Evolutionary conservation across 2,797 vertebrate genomes (phyloP), one percentile per base, ranked within the genome.

Genomic region (Rallus crepitans): DNA sequence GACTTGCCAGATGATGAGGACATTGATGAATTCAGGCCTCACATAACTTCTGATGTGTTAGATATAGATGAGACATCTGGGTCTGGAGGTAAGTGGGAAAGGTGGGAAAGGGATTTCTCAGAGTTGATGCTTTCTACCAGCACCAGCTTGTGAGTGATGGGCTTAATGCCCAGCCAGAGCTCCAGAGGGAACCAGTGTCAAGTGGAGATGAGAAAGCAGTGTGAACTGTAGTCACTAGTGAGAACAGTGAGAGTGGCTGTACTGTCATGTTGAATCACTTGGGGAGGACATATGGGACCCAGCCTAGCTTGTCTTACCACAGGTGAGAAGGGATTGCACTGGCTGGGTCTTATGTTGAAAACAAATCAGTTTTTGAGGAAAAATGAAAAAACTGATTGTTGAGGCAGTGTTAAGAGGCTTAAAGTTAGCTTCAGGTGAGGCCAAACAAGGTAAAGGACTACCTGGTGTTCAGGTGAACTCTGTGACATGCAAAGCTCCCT

Each of bases 71-170:
- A 98, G 28, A 33, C 95, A 12, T 99, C 99, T 6, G 99, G 99
- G 15, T 99, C 99, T 83, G 99, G 99, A 70, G 98, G 98, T 76
- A 83, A 66, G 97, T 97, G 97, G 98, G 86, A 21, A 87, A 24
- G 31, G 98, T 98, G 28, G 3, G 42, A 21, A 87, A 24, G 31
- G 16, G n/a, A 48, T 85, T 40, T 91, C 25, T 37, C 39, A 80
- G 40, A 28, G 39, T 6, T 64, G 31, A 53, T 47, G 16, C 52
- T 56, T 48, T 69, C 59, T 77, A 60, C 73, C 14, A 45, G 77
- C 55, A 60, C n/a, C 40, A 59, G 52, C 28, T 55, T 3, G 3
- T 21, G 61, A 79, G 33, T 75, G 79, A 50, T 47, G 65, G 72
- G 56, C 50, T 84, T 42, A 84, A 30, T 42, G 66, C 60, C 52